Percentiles rank a stretch among this genome's conserved stretches.
These are phyloP conservation scores for Sebastes vulpes DNA, from an alignment of 2,797 vertebrate genomes.

Conservation along the genomic window DNA sequence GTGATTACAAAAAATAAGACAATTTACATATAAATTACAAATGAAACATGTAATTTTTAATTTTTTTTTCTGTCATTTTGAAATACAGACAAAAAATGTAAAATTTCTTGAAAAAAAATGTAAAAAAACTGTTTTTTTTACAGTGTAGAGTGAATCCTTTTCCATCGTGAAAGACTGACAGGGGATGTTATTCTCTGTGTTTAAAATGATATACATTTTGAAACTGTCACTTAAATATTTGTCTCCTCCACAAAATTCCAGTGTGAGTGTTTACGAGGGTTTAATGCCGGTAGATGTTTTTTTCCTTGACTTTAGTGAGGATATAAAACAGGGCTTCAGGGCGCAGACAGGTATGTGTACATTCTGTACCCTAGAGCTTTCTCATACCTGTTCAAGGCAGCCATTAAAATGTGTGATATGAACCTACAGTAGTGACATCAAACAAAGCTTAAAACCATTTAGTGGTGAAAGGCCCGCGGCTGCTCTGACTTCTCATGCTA, in stretches of 20 bases:
- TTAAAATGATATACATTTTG: conserved; percentile 37
- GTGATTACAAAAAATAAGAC: no score
- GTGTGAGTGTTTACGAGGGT: conserved; percentile 10
- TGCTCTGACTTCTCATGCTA: conserved; percentile 41
- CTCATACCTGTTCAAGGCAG: conserved; percentile 35
- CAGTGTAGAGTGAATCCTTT: not conserved
- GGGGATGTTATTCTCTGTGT: not conserved
- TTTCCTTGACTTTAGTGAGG: not conserved
- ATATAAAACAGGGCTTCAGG: conserved; percentile 21
- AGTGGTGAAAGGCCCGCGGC: conserved; percentile 58
- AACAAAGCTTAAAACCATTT: conserved; percentile 67
- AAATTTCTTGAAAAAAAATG: no score
- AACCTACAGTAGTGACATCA: conserved; percentile 54
- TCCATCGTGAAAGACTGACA: not conserved
- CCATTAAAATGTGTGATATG: conserved; percentile 51
- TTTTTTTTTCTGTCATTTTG: no score
- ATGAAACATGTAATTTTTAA: no score
- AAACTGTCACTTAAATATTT: conserved; percentile 41
- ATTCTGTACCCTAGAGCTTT: conserved; percentile 43
- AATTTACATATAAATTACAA: no score
- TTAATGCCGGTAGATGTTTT: not conserved
- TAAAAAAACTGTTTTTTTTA: no score
- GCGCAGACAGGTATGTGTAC: conserved; percentile 42
- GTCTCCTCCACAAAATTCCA: conserved; percentile 32
- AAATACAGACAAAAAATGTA: no score